A percentile compares a stretch with the other conserved stretches of the same genome.
phyloP scores from a whole-genome alignment of 2,113 vertebrate genomes.

The Junco hyemalis region DNA sequence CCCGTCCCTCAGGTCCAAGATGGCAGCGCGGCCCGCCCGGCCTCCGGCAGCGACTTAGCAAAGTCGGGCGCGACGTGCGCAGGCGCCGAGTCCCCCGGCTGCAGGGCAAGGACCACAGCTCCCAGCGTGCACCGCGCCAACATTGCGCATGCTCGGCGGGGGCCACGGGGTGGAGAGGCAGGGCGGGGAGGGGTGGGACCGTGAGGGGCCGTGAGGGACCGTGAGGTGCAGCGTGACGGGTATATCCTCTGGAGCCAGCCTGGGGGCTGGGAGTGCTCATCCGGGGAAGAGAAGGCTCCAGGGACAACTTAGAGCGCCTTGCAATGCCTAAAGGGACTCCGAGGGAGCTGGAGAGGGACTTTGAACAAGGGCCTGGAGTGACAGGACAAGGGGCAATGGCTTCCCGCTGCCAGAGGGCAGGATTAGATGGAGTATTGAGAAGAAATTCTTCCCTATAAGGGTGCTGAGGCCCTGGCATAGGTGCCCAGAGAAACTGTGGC shows the following conservation, averaged over 20 bases:
- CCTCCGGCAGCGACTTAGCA: background rate
- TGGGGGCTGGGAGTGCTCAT: rapidly evolving
- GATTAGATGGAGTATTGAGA: background rate
- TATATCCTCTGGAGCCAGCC: rapidly evolving
- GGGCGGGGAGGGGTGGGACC: rapidly evolving
- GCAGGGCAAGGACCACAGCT: background rate
- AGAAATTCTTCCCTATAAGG: background rate
- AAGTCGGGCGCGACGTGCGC: background rate
- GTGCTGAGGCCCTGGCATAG: background rate
- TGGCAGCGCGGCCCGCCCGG: background rate
- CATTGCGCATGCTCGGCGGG: rapidly evolving
- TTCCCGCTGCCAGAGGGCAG: background rate
- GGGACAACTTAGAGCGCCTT: background rate
- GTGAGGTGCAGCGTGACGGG: rapidly evolving
- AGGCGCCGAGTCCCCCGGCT: background rate
- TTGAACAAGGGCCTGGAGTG: background rate
- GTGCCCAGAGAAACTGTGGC: background rate
- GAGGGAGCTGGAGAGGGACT: background rate
- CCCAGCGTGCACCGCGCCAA: background rate
- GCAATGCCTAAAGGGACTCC: background rate
- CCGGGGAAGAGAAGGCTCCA: background rate
- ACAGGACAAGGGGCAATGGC: background rate
- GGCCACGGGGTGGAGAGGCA: rapidly evolving
- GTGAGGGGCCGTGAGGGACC: rapidly evolving
- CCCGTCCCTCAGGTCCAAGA: background rate